These are phyloP conservation scores for Scolopax bukidnonensis DNA, from an alignment of 2,797 vertebrate genomes.

Conservation along the genomic window DNA sequence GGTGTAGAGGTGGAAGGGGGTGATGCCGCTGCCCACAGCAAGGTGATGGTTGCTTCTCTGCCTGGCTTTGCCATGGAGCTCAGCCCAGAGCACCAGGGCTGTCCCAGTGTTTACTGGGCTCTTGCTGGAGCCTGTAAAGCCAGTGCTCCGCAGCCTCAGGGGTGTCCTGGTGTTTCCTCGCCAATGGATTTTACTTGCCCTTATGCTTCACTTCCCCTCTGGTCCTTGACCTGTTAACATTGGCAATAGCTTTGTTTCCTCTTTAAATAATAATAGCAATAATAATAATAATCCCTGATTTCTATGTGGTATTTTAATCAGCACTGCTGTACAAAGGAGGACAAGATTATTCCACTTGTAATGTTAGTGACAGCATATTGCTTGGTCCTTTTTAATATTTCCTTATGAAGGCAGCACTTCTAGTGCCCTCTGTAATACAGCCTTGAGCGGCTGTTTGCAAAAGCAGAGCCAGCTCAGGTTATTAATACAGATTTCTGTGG, in stretches of 20 bases:
- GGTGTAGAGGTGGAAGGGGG: not conserved
- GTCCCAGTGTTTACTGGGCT: rapidly evolving
- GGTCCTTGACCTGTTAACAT: not conserved
- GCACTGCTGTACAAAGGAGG: not conserved
- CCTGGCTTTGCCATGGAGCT: rapidly evolving
- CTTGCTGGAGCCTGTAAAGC: not conserved
- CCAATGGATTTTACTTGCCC: not conserved
- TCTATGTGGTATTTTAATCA: not conserved
- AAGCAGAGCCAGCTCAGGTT: not conserved
- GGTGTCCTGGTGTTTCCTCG: rapidly evolving
- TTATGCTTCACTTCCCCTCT: rapidly evolving
- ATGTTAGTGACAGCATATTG: not conserved
- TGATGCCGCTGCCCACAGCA: not conserved
- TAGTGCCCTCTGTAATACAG: not conserved
- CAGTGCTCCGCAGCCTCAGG: not conserved
- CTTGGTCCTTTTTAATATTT: not conserved
- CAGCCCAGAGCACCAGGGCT: not conserved
- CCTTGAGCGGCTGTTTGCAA: not conserved
- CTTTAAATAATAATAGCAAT: not conserved
- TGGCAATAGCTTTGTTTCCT: not conserved
- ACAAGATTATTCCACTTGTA: not conserved
- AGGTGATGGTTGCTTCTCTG: rapidly evolving
- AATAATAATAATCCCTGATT: not conserved
- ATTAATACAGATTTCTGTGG: not conserved
- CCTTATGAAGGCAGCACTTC: not conserved